These are phyloP conservation scores for Pitangus sulphuratus DNA, from an alignment of 2,797 vertebrate species.

Conservation along the genomic window DNA sequence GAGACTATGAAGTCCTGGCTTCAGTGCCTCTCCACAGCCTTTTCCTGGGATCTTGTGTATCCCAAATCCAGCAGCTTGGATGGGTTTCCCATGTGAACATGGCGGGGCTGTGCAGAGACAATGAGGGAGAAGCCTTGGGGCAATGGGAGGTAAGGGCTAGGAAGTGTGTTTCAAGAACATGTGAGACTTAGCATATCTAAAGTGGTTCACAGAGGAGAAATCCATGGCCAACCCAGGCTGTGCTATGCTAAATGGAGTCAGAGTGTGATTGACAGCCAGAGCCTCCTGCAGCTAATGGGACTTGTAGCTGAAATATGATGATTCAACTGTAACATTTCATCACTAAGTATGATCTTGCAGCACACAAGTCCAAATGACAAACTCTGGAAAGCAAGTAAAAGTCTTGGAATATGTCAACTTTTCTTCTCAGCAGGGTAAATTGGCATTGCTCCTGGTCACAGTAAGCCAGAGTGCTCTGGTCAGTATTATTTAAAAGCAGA, in stretches of 20 bases:
- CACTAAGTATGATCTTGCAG: neutral
- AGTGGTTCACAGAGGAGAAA: neutral
- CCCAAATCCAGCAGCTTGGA: fast-evolving
- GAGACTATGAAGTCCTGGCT: neutral
- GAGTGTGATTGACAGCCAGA: neutral
- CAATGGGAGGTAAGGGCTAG: neutral
- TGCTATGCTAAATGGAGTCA: neutral
- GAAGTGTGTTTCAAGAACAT: neutral
- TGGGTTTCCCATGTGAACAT: fast-evolving
- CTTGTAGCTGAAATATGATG: neutral
- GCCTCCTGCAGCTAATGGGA: neutral
- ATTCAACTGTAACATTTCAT: constrained; percentile 37
- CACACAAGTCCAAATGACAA: neutral
- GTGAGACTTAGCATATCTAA: neutral
- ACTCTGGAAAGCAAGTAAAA: neutral
- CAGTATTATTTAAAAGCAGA: neutral
- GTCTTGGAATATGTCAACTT: neutral
- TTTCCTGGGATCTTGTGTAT: neutral
- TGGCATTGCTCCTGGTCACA: constrained; percentile 9
- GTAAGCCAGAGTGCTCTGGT: neutral
- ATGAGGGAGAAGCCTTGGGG: neutral
- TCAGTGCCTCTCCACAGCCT: neutral
- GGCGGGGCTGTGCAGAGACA: neutral
- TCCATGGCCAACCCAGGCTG: neutral
- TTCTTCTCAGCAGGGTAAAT: neutral